These are phyloP conservation scores for Hirtodrosophila confusa DNA, from an alignment of 2,888 invertebrate genomes.

Conservation along the genomic window DNA sequence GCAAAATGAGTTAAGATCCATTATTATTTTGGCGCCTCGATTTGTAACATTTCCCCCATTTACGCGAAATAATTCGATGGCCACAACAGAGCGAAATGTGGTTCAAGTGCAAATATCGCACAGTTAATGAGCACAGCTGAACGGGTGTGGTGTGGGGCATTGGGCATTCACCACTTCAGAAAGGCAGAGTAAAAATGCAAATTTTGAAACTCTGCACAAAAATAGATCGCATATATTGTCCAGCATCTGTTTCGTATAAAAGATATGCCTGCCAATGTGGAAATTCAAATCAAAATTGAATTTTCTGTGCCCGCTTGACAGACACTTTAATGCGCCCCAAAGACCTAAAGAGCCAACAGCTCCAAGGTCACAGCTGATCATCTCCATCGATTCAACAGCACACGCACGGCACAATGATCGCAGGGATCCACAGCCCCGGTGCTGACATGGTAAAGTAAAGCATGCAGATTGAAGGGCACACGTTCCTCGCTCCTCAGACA, in stretches of 20 bases:
- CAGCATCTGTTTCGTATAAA: constrained; percentile 78
- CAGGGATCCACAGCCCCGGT: constrained; percentile 58
- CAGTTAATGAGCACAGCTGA: constrained; percentile 10
- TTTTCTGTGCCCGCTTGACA: constrained; percentile 35
- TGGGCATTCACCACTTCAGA: constrained; percentile 18
- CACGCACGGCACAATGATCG: constrained; percentile 63
- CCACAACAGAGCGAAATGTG: constrained; percentile 22
- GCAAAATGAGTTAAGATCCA: constrained; percentile 50
- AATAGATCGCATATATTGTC: constrained; percentile 54
- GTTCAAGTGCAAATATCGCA: constrained; percentile 58
- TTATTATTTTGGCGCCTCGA: constrained; percentile 52
- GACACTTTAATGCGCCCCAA: constrained; percentile 41
- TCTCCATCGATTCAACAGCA: constrained; percentile 44
- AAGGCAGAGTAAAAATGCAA: constrained; percentile 36
- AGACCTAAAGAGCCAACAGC: neutral
- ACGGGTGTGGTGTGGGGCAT: neutral
- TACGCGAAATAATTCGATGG: constrained; percentile 10
- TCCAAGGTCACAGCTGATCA: constrained; percentile 31
- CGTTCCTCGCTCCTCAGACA: constrained; percentile 44
- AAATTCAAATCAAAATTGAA: constrained; percentile 42
- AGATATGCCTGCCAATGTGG: constrained; percentile 21
- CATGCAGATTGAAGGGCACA: constrained; percentile 64
- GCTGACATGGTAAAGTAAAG: constrained; percentile 62
- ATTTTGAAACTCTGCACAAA: constrained; percentile 47
- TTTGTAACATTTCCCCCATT: constrained; percentile 56